Evolutionary conservation across 2,113 vertebrate genomes (phyloP), one percentile per base, ranked within the genome.

Genomic region (Sinocyclocheilus anshuiensis): DNA sequence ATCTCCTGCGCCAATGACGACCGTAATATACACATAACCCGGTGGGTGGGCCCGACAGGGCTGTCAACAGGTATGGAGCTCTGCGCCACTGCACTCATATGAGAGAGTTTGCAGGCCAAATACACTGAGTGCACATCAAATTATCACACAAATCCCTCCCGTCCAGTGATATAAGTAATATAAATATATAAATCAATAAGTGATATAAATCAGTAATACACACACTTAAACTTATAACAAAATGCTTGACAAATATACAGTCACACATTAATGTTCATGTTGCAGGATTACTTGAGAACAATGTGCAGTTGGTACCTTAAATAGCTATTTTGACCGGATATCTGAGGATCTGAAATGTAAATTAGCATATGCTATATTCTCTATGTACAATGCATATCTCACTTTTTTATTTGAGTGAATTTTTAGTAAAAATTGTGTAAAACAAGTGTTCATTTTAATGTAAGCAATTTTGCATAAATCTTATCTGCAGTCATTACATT

Each of bases 31-130:
- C 45, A 85, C 76, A 69, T 45, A 71, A 72, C 63, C 63, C 33
- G 20, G 26, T 39, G 75, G 61, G 63, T 57, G 36, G 76, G 65
- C 84, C 22, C 2, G 77, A 57, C 18, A 4, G 13, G 36, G 65
- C 59, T 81, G 48, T 86, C 78, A 80, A 86, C 50, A 59, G 77
- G 77, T 86, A 86, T 7, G 18, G n/a, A 33, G 48, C 13, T 86
- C 63, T 26, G 16, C 2, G 8, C 84, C 48, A 77, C 11, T 13
- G 57, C 26, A 10, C 42, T 77, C 26, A 36, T 53, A 33, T 67
- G 74, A 12, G 18, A 16, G 18, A 3, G 29, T 77, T 80, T 80
- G 77, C 2, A 5, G 22, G 77, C 18, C 75, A 67, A 7, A 53
- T 48, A 61, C 20, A 42, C 9, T 65, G 74, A 20, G 8, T 33